Conservation (phyloP, 2,888 invertebrate species). For the Drosophila ezoana region DNA sequence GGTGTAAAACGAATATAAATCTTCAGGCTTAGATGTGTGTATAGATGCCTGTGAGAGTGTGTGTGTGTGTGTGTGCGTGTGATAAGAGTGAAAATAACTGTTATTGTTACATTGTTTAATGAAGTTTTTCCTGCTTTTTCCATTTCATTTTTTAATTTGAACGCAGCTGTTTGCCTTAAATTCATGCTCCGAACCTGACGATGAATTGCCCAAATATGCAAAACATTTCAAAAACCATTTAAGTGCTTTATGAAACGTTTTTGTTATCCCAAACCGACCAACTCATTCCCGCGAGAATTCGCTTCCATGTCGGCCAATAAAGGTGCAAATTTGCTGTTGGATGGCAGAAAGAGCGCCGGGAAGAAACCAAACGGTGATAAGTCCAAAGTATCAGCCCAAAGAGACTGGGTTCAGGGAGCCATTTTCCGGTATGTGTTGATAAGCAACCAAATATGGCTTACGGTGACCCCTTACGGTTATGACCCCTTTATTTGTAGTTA, state of each 20-base stretch:
- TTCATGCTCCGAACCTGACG: constrained; percentile 16
- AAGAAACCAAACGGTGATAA: constrained; percentile 21
- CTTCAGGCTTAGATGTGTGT: constrained; percentile 28
- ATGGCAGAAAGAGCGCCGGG: background rate
- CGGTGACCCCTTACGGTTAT: too few species aligned
- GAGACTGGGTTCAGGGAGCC: background rate
- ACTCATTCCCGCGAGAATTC: background rate
- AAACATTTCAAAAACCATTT: constrained; percentile 41
- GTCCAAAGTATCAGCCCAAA: background rate
- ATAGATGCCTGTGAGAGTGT: constrained; percentile 5
- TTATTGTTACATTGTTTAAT: constrained; percentile 66
- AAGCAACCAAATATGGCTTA: too few species aligned
- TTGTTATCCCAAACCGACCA: constrained; percentile 1
- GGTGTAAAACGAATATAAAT: constrained; percentile 71
- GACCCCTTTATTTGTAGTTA: too few species aligned
- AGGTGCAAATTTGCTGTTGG: constrained; percentile 27
- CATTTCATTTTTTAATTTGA: background rate
- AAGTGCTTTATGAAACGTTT: constrained; percentile 31
- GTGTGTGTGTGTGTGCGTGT: constrained; percentile 10
- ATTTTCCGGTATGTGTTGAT: too few species aligned
- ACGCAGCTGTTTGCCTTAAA: constrained; percentile 29
- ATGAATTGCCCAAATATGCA: constrained; percentile 42
- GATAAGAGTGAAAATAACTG: constrained; percentile 49
- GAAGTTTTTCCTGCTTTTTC: constrained; percentile 51
- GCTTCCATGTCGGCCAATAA: constrained; percentile 29